Base-by-base conservation (phyloP, 2,888 invertebrate genomes). In the Ennomos fuscantarius region DNA sequence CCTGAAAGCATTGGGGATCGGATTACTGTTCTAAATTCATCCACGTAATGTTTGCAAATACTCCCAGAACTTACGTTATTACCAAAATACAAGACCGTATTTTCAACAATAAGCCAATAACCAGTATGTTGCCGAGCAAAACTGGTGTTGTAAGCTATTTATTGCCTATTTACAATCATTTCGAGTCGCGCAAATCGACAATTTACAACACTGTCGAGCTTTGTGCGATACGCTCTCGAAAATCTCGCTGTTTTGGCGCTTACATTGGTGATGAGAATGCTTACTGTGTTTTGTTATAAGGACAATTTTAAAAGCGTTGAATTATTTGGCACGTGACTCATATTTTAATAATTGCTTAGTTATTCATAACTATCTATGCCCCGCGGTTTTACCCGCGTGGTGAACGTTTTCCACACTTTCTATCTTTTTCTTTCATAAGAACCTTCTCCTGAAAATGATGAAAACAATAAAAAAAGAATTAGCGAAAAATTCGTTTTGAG, bases 131-230 rank as follows among this genome's bases (percentile, higher is more conserved):
- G 69, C 69, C 64, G 70, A 71, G 70, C 78, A 78, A 78, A 77
- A 74, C 76, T 76, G 73, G 74, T 77, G 79, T 77, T 76, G 78
- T 74, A 76, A 78, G 78, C 81, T 82, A 84, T 86, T 86, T 84
- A 80, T 79, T 76, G 80, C 72, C 82, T 78, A 81, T 86, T 86
- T 82, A 80, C 82, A 86, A 84, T 83, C 86, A 82, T 79, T 79
- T 72, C 80, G 76, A 81, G 81, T 80, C 69, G 73, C 61, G 62
- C 73, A 68, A 78, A 79, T 79, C 74, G 77, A 74, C 82, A 78
- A 82, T 85, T 83, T 86, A 82, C 81, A 84, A 76, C 77, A 62
- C 55, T 73, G 73, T 73, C 72, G 69, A 57, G 68, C 67, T 69
- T 70, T 72, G 73, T 66, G 34, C 64, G 62, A 61, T 68, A 63